A percentile compares a stretch with the other conserved stretches of the same genome.
Evolutionary conservation across 2,113 vertebrate species (phyloP).

Genomic region (Amblyopsis rosae): DNA sequence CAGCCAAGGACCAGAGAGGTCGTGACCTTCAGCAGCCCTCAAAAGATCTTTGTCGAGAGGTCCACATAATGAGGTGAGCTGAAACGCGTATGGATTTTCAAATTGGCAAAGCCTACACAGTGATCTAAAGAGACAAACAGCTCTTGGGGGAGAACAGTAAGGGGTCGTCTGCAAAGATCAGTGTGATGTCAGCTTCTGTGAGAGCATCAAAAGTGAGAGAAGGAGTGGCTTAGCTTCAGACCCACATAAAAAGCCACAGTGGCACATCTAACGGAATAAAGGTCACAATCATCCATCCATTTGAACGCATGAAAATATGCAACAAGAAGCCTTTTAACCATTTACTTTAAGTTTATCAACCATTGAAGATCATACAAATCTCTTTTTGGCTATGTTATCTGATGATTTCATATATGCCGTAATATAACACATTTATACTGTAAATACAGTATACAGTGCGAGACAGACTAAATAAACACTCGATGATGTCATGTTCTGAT

Average conservation of each 20-base stretch:
- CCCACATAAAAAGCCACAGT: no score
- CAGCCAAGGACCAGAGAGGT: conserved; percentile 53
- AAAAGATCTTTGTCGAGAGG: conserved; percentile 33
- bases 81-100: conserved; percentile 12
- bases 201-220: no score
- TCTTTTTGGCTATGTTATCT: neutral
- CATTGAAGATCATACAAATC: conserved; percentile 7
- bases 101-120: neutral
- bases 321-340: neutral
- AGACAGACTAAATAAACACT: no score
- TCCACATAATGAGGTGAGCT: conserved; percentile 44
- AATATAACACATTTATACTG: no score
- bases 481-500: conserved; percentile 35
- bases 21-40: conserved; percentile 40
- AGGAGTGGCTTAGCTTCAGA: no score
- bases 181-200: no score
- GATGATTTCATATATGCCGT: no score
- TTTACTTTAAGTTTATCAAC: conserved; percentile 7
- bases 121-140: neutral
- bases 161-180: no score
- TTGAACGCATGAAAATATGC: neutral
- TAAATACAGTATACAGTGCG: no score
- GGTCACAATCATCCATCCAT: conserved; percentile 53
- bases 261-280: conserved; percentile 19
- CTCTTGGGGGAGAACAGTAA: neutral